These are phyloP conservation scores for Trachops cirrhosus DNA, from an alignment of 2,797 vertebrate genomes.

Conservation along the genomic window DNA sequence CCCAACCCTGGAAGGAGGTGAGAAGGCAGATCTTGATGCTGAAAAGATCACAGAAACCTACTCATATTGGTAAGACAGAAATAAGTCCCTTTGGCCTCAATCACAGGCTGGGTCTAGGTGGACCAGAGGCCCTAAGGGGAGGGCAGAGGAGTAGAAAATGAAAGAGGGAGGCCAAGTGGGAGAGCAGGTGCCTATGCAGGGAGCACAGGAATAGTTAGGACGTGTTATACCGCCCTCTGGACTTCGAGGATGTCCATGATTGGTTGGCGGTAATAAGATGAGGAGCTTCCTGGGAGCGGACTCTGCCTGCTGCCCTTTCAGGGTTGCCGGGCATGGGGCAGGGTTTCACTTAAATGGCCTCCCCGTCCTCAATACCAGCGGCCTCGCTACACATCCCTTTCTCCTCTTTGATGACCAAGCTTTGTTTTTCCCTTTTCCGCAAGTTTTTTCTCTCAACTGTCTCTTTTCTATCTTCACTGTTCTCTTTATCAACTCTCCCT, in stretches of 20 bases:
- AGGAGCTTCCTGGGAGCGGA: not conserved
- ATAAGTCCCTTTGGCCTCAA: not conserved
- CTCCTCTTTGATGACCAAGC: not conserved
- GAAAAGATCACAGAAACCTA: not conserved
- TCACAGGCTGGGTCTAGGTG: not conserved
- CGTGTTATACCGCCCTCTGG: not conserved
- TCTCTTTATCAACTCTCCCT: not conserved
- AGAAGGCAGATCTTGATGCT: not conserved
- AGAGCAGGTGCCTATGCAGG: not conserved
- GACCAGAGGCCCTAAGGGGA: not conserved
- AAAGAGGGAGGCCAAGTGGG: not conserved
- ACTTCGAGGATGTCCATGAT: not conserved
- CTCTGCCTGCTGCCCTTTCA: not conserved
- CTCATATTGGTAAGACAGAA: not conserved
- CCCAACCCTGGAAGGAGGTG: not conserved
- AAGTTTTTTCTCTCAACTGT: not conserved
- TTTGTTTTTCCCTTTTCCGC: not conserved
- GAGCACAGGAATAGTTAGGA: not conserved
- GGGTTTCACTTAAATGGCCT: not conserved
- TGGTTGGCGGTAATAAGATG: not conserved
- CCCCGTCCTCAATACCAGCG: not conserved
- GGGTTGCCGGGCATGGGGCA: not conserved
- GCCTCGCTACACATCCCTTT: not conserved
- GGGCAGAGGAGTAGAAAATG: not conserved
- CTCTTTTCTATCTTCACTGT: not conserved